Base-by-base conservation (phyloP, 2,888 invertebrate species). In the Dynastes grantii region DNA sequence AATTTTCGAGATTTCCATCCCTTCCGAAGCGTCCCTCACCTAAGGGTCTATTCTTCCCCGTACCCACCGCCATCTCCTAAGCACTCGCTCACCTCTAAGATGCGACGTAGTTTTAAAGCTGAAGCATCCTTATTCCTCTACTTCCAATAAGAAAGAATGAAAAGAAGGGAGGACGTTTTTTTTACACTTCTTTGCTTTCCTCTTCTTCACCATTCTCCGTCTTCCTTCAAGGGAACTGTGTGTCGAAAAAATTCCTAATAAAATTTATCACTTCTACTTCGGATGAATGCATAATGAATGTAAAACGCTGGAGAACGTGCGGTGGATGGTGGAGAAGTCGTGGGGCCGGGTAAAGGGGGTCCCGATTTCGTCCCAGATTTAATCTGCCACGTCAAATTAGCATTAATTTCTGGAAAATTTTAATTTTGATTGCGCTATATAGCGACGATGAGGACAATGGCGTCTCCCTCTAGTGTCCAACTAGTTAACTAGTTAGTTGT, bases 311-410 rank as follows among this genome's bases (percentile, higher is more conserved):
- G 16, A 8, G 16, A 58, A 22, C 27, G 22, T 22, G 55, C 8
- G 8, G 22, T 16, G 55, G 55, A 58, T 22, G 8, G 55, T 8
- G 6, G 4, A 16, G 22, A 22, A 22, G 9, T n/a, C 0, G 22
- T 6, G 16, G 55, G 55, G 22, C 3, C 22, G 4, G n/a, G 16
- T 11, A n/a, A 3, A 4, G 53, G 65, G 16, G 37, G 65, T 29
- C 49, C 76, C 76, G 55, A 40, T 76, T 70, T 76, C 51, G 27
- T 32, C 70, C 40, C 58, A 76, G 76, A 76, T 79, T 76, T 79
- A 76, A 76, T 76, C 79, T 63, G 79, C 76, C 79, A 64, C 76
- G 67, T 76, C 64, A 67, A 79, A 79, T 79, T 79, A 79, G 76
- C 76, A 68, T 63, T 79, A 79, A 79, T 79, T 76, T 70, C 70